These are phyloP conservation scores for Calcarius ornatus DNA, from an alignment of 2,113 vertebrate genomes.

Conservation along the genomic window DNA sequence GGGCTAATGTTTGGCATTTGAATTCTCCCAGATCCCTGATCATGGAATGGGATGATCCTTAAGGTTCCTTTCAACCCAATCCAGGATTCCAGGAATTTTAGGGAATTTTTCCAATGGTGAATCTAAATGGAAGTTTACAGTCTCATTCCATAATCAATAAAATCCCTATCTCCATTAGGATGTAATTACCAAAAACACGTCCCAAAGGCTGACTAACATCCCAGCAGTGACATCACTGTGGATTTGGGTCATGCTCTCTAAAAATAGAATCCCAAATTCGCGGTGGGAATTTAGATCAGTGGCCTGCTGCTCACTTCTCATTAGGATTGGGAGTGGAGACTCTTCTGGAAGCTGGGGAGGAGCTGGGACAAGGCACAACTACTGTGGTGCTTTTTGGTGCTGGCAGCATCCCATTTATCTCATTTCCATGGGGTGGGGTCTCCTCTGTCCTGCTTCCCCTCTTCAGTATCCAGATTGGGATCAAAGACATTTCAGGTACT, in stretches of 20 bases:
- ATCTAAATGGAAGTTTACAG: not conserved
- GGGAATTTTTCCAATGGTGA: not conserved
- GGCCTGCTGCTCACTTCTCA: not conserved
- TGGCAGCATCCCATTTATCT: not conserved
- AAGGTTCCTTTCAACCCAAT: not conserved
- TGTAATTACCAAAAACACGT: not conserved
- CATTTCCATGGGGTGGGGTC: not conserved
- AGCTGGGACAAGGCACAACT: not conserved
- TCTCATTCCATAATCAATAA: not conserved
- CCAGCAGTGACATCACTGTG: not conserved
- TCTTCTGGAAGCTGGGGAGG: not conserved
- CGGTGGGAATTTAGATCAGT: not conserved
- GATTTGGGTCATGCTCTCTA: not conserved
- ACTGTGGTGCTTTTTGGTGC: not conserved
- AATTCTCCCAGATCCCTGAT: too few relatives aligned
- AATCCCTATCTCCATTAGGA: not conserved
- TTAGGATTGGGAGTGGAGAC: not conserved
- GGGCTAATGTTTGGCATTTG: too few relatives aligned
- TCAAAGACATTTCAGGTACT: not conserved
- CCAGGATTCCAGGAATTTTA: not conserved
- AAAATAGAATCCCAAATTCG: slow-evolving; percentile 6
- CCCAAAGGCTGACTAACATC: not conserved
- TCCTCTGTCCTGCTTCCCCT: not conserved
- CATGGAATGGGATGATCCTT: not conserved
- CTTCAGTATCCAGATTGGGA: not conserved